Base-by-base conservation (phyloP, 2,888 invertebrate genomes). In the Colostygia pectinataria region DNA sequence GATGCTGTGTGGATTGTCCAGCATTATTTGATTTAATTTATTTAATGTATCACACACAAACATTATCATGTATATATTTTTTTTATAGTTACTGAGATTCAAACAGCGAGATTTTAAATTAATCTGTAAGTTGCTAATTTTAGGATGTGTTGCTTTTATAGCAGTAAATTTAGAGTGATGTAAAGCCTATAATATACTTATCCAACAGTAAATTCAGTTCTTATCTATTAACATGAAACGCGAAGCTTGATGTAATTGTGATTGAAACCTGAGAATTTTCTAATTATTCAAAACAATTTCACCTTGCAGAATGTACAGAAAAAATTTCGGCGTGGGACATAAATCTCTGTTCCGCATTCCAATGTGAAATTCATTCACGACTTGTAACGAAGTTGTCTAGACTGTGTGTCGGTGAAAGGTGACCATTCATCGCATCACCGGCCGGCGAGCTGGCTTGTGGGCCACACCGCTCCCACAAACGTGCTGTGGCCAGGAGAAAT, bases 331-430 rank as follows among this genome's bases (percentile, higher is more conserved):
- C 68, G 71, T 71, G 70, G 75, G 61, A 46, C 53, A 79, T 78
- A 80, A 86, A 84, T 83, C 68, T 77, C 64, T 73, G 83, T 87
- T 85, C 89, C 87, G 87, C 87, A 88, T 89, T 88, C 89, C 87
- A 57, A 80, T 77, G 81, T 77, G 77, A 75, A 81, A 80, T 83
- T 88, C 89, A 89, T 88, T 88, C 86, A 89, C 82, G 71, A 84
- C 78, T 76, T 77, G 80, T 71, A 76, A 73, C 79, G 74, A 79
- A 82, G 74, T 77, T 74, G 86, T 83, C 88, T 84, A 89, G 88
- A 89, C 89, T 77, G 81, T 82, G 80, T 79, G 88, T 82, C 88
- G 89, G 89, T 86, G 89, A 90, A 90, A 90, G 89, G 89, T 89
- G 84, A 83, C 86, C 88, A 88, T 85, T 88, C 87, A n/a, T n/a